phyloP scores from a whole-genome alignment of 53 echinoderm and acorn worm species.

The Actinopyga echinites region DNA sequence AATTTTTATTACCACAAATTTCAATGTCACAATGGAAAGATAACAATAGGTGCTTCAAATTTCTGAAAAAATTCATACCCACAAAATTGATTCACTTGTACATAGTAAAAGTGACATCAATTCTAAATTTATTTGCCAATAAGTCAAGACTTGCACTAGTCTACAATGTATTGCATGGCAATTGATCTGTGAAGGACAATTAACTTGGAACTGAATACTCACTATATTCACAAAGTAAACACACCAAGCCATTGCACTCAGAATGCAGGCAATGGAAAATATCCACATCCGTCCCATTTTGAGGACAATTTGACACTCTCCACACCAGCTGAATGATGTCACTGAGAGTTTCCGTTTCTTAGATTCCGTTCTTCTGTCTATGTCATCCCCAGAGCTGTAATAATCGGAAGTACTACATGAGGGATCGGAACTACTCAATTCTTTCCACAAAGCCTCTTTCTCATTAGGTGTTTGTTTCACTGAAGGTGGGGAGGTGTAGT shows the following conservation, averaged over 20 bases:
- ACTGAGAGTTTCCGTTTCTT: neutral
- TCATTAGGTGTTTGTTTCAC: neutral
- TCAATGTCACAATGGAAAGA: too few relatives aligned
- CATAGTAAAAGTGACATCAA: too few relatives aligned
- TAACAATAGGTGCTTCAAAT: too few relatives aligned
- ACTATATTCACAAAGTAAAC: constrained; percentile 33
- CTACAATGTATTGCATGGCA: too few relatives aligned
- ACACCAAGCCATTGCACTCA: constrained; percentile 40
- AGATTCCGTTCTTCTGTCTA: too few relatives aligned
- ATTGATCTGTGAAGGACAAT: too few relatives aligned
- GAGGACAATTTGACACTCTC: constrained; percentile 8
- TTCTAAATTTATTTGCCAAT: too few relatives aligned
- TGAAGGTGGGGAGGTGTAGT: neutral
- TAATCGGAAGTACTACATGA: neutral
- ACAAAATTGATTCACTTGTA: too few relatives aligned
- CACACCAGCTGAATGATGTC: constrained; percentile 7
- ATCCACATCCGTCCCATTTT: constrained; percentile 29
- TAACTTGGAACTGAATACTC: constrained; percentile 1
- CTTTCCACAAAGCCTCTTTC: constrained; percentile 2
- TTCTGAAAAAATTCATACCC: too few relatives aligned
- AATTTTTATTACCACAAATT: too few relatives aligned
- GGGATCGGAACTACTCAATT: neutral
- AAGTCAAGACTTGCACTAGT: too few relatives aligned
- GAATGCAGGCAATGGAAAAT: constrained; percentile 9
- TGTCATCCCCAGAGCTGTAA: too few relatives aligned